Percentiles rank a stretch among this genome's conserved stretches.
These are phyloP conservation scores for Andrena flavipes DNA, from an alignment of 2,888 invertebrate genomes.

Conservation along the genomic window DNA sequence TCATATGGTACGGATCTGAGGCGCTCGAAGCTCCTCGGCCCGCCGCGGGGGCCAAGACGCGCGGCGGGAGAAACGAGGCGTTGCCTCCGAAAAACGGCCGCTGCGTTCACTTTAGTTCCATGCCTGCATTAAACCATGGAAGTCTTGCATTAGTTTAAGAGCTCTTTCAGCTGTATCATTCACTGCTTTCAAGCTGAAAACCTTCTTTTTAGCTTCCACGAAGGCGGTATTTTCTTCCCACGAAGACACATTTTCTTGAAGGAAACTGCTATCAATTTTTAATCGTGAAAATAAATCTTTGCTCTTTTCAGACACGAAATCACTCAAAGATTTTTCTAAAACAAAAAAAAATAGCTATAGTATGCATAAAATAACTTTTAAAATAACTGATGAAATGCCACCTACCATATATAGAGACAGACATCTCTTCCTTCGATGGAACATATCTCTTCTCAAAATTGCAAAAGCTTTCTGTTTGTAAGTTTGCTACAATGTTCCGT, in stretches of 20 bases:
- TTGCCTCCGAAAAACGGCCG: no score
- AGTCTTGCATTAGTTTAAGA: conserved; percentile 69
- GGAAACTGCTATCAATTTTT: conserved; percentile 31
- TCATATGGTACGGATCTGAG: no score
- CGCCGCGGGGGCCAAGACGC: no score
- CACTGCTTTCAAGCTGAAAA: conserved; percentile 47
- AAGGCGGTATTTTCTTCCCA: conserved; percentile 56
- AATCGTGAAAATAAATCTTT: conserved; percentile 26
- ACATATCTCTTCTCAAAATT: conserved; percentile 5
- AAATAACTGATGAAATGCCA: conserved; percentile 9
- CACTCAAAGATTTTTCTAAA: conserved; percentile 24
- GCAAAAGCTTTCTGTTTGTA: conserved; percentile 1
- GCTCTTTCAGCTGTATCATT: conserved; percentile 69
- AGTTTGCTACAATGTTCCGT: conserved; percentile 18
- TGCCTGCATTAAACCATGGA: no score
- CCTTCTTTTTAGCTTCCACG: conserved; percentile 56
- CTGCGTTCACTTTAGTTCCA: no score
- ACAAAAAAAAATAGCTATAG: conserved; percentile 9
- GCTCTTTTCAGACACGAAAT: conserved; percentile 28
- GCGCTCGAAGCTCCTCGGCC: no score
- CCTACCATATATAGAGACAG: conserved; percentile 4
- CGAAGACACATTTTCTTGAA: conserved; percentile 24
- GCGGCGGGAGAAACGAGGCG: no score
- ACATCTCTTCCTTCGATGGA: conserved; percentile 7
- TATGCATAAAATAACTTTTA: conserved; percentile 8